Evolutionary conservation across 1,140 invertebrate genomes (phyloP).

Genomic region (Saccostrea echinata): DNA sequence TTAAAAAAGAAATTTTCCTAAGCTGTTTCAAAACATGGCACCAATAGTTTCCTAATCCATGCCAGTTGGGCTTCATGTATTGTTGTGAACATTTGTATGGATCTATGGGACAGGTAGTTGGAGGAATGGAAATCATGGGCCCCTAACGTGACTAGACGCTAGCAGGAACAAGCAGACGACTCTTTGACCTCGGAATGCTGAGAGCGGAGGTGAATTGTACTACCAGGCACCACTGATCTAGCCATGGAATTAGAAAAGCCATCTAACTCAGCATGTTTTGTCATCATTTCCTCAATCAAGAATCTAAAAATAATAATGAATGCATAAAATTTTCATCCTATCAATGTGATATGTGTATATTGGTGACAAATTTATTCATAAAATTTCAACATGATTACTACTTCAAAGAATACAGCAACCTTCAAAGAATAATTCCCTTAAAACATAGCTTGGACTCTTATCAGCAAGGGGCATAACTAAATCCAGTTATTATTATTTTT

Average conservation of each 20-base stretch:
- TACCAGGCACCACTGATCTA: slow-evolving; percentile 39
- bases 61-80: neutral
- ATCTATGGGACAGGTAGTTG: neutral
- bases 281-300: slow-evolving; percentile 76
- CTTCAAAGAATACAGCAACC: too few relatives aligned
- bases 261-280: slow-evolving; percentile 72
- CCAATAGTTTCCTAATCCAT: neutral
- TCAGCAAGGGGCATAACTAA: too few relatives aligned
- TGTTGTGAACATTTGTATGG: neutral
- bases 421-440: too few relatives aligned
- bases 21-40: neutral
- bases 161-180: slow-evolving; percentile 60
- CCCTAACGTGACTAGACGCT: neutral
- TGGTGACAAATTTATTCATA: too few relatives aligned
- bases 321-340: neutral
- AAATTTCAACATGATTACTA: too few relatives aligned
- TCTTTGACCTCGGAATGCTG: slow-evolving; percentile 7
- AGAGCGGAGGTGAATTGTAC: slow-evolving; percentile 54
- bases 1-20: neutral
- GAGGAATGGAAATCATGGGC: neutral
- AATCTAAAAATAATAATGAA: slow-evolving; percentile 61
- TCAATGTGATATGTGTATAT: neutral
- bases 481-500: too few relatives aligned
- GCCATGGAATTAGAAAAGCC: slow-evolving; percentile 69
- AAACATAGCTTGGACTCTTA: too few relatives aligned